Evolutionary conservation across 2,888 invertebrate species (phyloP).

Genomic region (Drosophila meridionalis): DNA sequence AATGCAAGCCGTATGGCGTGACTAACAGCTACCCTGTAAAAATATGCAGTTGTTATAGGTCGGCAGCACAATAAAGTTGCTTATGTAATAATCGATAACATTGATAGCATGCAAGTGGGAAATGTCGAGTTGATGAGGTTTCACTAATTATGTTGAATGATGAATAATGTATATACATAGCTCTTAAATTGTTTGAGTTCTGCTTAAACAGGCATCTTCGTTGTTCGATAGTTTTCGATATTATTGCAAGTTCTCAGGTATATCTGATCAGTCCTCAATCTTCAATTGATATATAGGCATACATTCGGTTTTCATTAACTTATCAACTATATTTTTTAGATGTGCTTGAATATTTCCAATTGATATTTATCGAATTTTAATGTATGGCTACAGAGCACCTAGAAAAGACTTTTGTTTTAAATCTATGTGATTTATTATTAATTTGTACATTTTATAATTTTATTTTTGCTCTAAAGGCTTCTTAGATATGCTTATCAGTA

Average conservation of each 20-base stretch:
- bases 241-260: background rate
- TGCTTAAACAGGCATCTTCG: background rate
- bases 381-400: no score
- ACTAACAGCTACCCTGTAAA: slow-evolving; percentile 1
- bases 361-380: background rate
- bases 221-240: background rate
- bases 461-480: background rate
- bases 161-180: background rate
- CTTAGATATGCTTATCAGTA: background rate
- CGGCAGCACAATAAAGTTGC: background rate
- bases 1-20: background rate
- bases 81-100: background rate
- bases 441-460: background rate
- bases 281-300: background rate
- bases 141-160: no score
- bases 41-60: background rate
- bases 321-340: no score
- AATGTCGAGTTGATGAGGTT: no score
- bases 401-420: no score
- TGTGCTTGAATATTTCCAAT: background rate
- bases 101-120: background rate
- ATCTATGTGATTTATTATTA: no score
- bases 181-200: background rate
- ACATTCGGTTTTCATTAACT: background rate
- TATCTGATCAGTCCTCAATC: background rate